Conservation (phyloP, 2,113 vertebrate genomes). For the Colaptes auratus region DNA sequence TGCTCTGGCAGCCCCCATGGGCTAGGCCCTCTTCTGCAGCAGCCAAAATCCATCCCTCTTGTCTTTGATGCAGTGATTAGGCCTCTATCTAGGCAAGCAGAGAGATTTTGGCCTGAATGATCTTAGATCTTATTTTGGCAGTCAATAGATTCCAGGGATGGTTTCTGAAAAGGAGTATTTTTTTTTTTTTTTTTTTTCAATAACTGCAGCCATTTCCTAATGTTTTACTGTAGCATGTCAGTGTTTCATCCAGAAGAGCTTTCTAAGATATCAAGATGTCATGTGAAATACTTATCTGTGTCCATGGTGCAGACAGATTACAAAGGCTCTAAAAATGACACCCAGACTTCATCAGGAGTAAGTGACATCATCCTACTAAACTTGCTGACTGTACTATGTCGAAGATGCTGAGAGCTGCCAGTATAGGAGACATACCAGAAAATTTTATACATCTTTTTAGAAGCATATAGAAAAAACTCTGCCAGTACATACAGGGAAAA, state of each 20-base stretch:
- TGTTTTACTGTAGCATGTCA: background rate
- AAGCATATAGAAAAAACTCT: background rate
- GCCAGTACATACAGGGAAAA: fast-evolving
- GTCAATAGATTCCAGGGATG: background rate
- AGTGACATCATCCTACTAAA: background rate
- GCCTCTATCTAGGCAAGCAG: background rate
- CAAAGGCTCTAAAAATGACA: background rate
- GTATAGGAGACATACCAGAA: background rate
- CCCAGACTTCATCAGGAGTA: background rate
- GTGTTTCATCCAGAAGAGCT: background rate
- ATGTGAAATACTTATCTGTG: background rate
- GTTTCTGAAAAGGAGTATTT: background rate
- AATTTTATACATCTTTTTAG: background rate
- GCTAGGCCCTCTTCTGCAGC: background rate
- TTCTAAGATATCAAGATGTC: background rate
- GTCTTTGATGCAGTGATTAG: background rate
- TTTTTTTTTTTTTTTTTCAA: background rate
- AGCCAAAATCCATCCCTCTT: background rate
- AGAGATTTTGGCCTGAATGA: background rate
- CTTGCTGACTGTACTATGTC: background rate
- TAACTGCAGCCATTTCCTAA: background rate
- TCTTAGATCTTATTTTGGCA: background rate
- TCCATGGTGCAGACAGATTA: background rate
- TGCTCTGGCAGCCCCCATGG: background rate
- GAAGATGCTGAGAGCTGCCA: background rate